Evolutionary conservation across 2,888 invertebrate species (phyloP), one percentile per base, ranked within the genome.

Genomic region (Leptopilina myrica): DNA sequence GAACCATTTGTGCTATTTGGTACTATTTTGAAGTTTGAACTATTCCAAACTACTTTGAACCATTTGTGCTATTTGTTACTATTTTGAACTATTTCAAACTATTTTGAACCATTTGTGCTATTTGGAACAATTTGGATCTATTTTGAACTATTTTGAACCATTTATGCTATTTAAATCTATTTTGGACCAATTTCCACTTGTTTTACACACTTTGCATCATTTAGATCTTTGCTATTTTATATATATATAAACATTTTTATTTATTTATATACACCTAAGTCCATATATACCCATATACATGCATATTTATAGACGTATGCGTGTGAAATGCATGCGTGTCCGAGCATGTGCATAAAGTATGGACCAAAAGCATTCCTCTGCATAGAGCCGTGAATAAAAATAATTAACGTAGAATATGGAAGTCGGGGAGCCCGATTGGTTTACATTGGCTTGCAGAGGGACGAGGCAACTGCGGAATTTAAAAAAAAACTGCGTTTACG

Each of bases 341-440:
- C 62, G 64, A 69, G 80, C 69, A 76, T 73, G 78, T 79, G 77
- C 79, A 81, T 80, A 84, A 78, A 79, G 79, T 82, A 79, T 81
- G 76, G 77, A 76, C 79, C 33, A n/a, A 73, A 67, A 73, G 84
- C 86, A 85, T 86, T 88, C 79, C 86, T 87, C 84, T 84, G 85
- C 82, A 81, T 84, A 81, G 85, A 84, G 81, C 85, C 85, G 89
- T 86, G 89, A 89, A 89, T 89, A 88, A 89, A 89, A 89, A 88
- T 89, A 87, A 89, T 89, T 90, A 90, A 87, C 88, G 88, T 82
- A 86, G 86, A 86, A 87, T 89, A 86, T 85, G 86, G 85, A 87
- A 85, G 86, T 87, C 86, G 87, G 85, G 87, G 84, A 84, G 85
- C 83, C 33, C 87, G 87, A 89, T 89, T 89, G 89, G 89, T 89